These are phyloP conservation scores for Aphaenogaster rudis DNA, from an alignment of 1,140 invertebrate genomes.

Conservation along the genomic window DNA sequence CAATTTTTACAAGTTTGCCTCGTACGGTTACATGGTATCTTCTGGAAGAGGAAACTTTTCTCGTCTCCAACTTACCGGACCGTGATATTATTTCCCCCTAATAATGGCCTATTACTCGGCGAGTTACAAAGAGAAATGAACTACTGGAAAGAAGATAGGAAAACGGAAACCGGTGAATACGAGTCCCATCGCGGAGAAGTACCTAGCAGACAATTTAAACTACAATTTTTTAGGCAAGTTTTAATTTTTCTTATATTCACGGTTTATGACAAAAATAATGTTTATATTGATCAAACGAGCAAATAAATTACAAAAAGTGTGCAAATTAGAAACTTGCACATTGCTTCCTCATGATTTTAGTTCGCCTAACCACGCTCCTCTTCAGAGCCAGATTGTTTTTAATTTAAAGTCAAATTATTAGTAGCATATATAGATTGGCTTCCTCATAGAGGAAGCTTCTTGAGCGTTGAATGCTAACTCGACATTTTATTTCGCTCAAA, in stretches of 20 bases:
- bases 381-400: too few relatives aligned
- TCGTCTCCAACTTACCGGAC: constrained; percentile 44
- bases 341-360: too few relatives aligned
- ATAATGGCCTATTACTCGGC: constrained; percentile 53
- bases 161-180: constrained; percentile 36
- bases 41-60: constrained; percentile 37
- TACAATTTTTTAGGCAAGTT: constrained; percentile 1
- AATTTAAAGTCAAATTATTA: too few relatives aligned
- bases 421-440: too few relatives aligned
- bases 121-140: constrained; percentile 55
- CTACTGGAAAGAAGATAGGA: constrained; percentile 48
- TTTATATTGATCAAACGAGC: background rate
- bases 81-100: constrained; percentile 59
- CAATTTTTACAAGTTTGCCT: constrained; percentile 46
- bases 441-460: too few relatives aligned
- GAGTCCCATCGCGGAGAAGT: constrained; percentile 7
- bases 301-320: background rate
- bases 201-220: constrained; percentile 3
- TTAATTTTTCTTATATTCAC: background rate
- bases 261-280: background rate
- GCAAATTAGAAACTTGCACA: too few relatives aligned
- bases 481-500: too few relatives aligned
- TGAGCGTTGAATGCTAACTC: too few relatives aligned
- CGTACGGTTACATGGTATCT: constrained; percentile 31
- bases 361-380: too few relatives aligned